Base-by-base conservation (phyloP, 2,888 invertebrate genomes). In the Stratiomys singularior region DNA sequence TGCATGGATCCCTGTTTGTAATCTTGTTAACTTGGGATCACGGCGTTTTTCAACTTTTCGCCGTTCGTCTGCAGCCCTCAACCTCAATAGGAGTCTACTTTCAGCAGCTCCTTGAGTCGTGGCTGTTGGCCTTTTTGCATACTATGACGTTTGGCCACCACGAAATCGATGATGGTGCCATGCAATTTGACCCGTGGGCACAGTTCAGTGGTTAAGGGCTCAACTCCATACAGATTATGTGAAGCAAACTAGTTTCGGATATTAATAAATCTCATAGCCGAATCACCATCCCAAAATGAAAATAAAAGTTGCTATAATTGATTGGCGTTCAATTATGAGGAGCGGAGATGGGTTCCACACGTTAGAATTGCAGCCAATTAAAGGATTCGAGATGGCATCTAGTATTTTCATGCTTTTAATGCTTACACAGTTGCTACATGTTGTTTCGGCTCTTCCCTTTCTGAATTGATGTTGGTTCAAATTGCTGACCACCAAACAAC, bases 181-280 rank as follows among this genome's bases (percentile, higher is more conserved):
- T 74, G 74, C 74, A 74, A 74, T 74, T 74, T 74, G 74, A 74
- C 74, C 74, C 58, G 74, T 74, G 74, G 74, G 74, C 74, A 74
- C 46, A 74, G 74, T 60, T 60, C 74, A 60, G 58, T 74, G 60
- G 74, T 74, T 74, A 60, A 74, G 37, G 58, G 44, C 37, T 37
- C 30, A 37, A 30, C 74, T 60, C 60, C 9, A 25, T 74, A n/a
- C 15, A 60, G 46, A 74, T 74, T 58, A 74, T 37, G 60, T 13
- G 30, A 21, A 58, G 56, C 72, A 72, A 72, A 74, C 74, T 60
- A 74, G 74, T 74, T 72, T 60, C 44, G 13, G 25, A 58, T 18
- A 60, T 58, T 58, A 30, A 74, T 74, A 74, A 74, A 60, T 60
- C 60, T 25, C 60, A 25, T 0, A 25, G 60, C 52, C 2, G 60